A percentile compares a stretch with the other conserved stretches of the same genome.
These are phyloP conservation scores for Etheostoma nigrum DNA, from an alignment of 2,797 vertebrate species.

Conservation along the genomic window DNA sequence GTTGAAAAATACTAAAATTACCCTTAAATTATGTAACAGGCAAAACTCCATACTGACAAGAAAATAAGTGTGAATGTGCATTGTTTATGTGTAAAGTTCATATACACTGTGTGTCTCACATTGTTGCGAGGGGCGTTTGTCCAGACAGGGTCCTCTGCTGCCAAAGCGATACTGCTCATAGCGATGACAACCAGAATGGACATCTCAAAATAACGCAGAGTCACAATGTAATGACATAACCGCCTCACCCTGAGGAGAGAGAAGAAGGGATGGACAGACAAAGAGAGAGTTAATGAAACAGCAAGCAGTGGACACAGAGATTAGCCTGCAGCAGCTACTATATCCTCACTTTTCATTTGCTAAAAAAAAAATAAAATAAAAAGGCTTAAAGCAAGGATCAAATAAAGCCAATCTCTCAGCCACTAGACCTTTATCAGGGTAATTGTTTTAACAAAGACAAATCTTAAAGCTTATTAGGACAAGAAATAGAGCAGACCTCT, in stretches of 20 bases:
- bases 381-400: neutral
- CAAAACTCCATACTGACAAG: neutral
- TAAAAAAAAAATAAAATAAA: neutral
- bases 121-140: slow-evolving; percentile 92
- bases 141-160: slow-evolving; percentile 94
- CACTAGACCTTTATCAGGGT: neutral
- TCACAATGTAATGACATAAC: slow-evolving; percentile 94
- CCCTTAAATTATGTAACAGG: no score
- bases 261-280: neutral
- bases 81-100: neutral
- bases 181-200: slow-evolving; percentile 95
- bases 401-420: neutral
- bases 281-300: slow-evolving; percentile 8
- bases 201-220: slow-evolving; percentile 96
- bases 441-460: neutral
- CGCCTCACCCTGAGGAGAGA: slow-evolving; percentile 88
- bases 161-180: slow-evolving; percentile 96
- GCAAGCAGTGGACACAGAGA: neutral
- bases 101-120: slow-evolving; percentile 79
- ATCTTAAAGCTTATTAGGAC: neutral
- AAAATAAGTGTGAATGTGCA: neutral
- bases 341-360: neutral
- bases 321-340: neutral
- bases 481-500: neutral
- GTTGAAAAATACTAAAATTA: no score